Evolutionary conservation across 2,113 vertebrate species (phyloP), one percentile per base, ranked within the genome.

Genomic region (Hippoglossus stenolepis): DNA sequence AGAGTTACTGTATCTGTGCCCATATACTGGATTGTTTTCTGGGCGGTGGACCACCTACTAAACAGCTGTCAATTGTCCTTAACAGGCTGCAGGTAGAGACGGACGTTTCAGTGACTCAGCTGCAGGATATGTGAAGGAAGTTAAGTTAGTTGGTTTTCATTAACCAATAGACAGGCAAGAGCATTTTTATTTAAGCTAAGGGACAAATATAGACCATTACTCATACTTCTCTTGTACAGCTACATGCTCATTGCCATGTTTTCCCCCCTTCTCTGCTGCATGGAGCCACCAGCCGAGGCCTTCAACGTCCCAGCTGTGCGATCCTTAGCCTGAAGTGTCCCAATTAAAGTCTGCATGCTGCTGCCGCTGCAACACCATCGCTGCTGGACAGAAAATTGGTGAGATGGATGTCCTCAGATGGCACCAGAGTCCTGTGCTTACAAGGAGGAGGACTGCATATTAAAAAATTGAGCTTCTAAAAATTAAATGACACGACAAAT

Each of bases 301-400:
- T 43, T 43, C 35, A n/a, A 7, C 38, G 38, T 63, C 61, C 11
- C 61, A 63, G 60, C 31, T 40, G 60, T n/a, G 17, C 31, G 8
- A 63, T 38, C 60, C 31, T 38, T 38, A 63, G 38, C 20, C 61
- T 23, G n/a, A 63, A 63, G 35, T 21, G 61, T 63, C 61, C 61
- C 61, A 63, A 63, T 63, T 63, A 63, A 63, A 18, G 20, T 40
- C 31, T 43, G 35, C 54, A 38, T 43, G 61, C 38, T 31, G 6
- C 31, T 24, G 24, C 24, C 24, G 24, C 24, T 40, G 61, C n/a
- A 21, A 21, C 38, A 43, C 18, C 61, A 14, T 60, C 58, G 13
- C 26, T 60, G 58, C 26, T 60, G 26, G 58, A 60, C 58, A 8
- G 14, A 31, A 31, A 18, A 60, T 60, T 60, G 15, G 58, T 31